These are phyloP conservation scores for Dryococelus australis DNA, from an alignment of 2,888 invertebrate species.

Conservation along the genomic window DNA sequence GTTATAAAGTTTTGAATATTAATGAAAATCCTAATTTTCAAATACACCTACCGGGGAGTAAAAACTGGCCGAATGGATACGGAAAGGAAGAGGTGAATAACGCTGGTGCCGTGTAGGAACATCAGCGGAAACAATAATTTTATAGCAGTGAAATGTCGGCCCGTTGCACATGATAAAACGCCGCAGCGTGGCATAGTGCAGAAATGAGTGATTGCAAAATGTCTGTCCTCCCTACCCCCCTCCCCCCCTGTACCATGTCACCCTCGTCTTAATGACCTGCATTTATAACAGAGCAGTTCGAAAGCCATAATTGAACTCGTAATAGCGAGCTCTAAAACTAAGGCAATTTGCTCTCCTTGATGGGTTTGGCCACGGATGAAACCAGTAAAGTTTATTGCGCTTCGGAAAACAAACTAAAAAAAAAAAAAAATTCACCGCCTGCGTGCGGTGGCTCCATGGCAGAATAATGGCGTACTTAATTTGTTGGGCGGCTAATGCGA, in stretches of 20 bases:
- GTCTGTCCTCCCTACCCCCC: background rate
- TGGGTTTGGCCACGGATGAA: background rate
- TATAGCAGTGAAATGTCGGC: background rate
- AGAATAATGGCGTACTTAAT: background rate
- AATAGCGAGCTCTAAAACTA: background rate
- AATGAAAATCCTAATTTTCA: too few species aligned
- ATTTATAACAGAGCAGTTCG: background rate
- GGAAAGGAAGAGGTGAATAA: background rate
- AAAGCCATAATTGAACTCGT: background rate
- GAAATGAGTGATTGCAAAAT: background rate
- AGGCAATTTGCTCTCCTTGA: constrained; percentile 9
- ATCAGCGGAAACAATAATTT: background rate
- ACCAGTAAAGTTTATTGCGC: background rate
- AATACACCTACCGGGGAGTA: background rate
- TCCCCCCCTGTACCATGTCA: background rate
- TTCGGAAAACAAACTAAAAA: background rate
- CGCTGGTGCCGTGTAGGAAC: background rate
- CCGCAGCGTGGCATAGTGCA: background rate
- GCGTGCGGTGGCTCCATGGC: background rate
- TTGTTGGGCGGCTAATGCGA: background rate
- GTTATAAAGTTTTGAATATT: too few species aligned
- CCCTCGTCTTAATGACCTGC: background rate
- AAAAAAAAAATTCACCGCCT: background rate
- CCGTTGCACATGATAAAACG: constrained; percentile 1
- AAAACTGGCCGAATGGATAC: background rate